Conservation (phyloP, 1,140 invertebrate species). For the Drosophila quadrilineata region DNA sequence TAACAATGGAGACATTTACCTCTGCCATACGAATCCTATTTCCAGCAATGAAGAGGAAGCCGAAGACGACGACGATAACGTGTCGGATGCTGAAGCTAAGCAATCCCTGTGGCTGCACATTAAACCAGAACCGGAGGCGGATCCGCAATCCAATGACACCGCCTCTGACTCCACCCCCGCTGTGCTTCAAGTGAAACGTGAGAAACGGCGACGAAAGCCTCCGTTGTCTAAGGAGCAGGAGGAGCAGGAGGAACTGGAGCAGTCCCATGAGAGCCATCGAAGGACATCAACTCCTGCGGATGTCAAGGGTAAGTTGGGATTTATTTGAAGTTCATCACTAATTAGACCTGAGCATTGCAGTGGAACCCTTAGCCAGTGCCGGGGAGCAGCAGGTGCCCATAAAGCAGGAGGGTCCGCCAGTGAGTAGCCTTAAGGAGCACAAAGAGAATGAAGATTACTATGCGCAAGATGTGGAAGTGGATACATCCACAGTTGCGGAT, state of each 20-base stretch:
- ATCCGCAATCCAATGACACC: conserved; percentile 23
- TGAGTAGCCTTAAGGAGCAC: conserved; percentile 16
- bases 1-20: conserved; percentile 11
- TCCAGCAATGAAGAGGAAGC: conserved; percentile 68
- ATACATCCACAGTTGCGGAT: conserved; percentile 4
- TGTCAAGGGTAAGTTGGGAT: conserved; percentile 19
- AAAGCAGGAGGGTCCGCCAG: conserved; percentile 41
- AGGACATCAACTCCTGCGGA: not conserved
- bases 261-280: not conserved
- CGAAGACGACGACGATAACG: conserved; percentile 38
- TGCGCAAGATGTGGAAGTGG: conserved; percentile 20
- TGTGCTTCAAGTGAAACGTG: not conserved
- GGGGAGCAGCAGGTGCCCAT: conserved; percentile 42
- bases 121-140: conserved; percentile 55
- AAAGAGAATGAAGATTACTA: too few species aligned
- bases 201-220: conserved; percentile 27
- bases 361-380: not conserved
- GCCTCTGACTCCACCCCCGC: not conserved
- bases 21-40: conserved; percentile 68
- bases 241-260: not conserved
- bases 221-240: not conserved
- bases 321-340: not conserved
- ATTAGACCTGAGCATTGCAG: conserved; percentile 21
- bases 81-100: conserved; percentile 43
- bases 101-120: conserved; percentile 59